Evolutionary conservation across 2,888 invertebrate genomes (phyloP), one percentile per base, ranked within the genome.

Genomic region (Glaucopsyche alexis): DNA sequence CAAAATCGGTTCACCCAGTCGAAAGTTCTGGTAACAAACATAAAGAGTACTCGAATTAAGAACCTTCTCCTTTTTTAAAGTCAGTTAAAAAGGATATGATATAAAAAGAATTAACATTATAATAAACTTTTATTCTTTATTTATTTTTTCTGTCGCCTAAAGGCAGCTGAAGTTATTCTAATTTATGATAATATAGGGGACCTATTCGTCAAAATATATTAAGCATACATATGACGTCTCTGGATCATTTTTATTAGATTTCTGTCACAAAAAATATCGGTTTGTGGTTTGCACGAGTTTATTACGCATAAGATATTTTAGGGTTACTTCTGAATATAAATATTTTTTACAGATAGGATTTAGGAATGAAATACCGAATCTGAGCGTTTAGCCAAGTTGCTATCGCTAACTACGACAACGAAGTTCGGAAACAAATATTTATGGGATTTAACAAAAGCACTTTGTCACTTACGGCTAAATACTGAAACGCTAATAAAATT

Each of bases 251-350:
- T 60, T 60, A 60, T 60, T 60, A 13, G 60, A 60, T 60, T 60
- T 60, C 60, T 60, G 60, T 29, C 60, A 60, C 29, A 60, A 60
- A 60, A 19, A 38, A 60, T 60, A 60, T 60, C 60, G 60, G 60
- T 16, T 60, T 38, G 60, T 14, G 11, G 60, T 60, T 38, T 60
- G 60, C 14, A 60, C 60, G 60, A 29, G 13, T 60, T 60, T 29
- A 60, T 60, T 60, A 13, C 60, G 29, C 60, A 60, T 19, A 16
- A 52, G 2, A 52, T 55, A 60, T 29, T 29, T 60, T 38, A 60
- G 19, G 60, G 60, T 60, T 7, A 38, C 29, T 13, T 29, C 7
- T 13, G 60, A 60, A 38, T 29, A 60, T 60, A n/a, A n/a, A 5
- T 60, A 19, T 11, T 60, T 60, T 60, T 60, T 60, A 29, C 60